Base-by-base conservation (phyloP, 2,113 vertebrate genomes). In the Noturus placidus region DNA sequence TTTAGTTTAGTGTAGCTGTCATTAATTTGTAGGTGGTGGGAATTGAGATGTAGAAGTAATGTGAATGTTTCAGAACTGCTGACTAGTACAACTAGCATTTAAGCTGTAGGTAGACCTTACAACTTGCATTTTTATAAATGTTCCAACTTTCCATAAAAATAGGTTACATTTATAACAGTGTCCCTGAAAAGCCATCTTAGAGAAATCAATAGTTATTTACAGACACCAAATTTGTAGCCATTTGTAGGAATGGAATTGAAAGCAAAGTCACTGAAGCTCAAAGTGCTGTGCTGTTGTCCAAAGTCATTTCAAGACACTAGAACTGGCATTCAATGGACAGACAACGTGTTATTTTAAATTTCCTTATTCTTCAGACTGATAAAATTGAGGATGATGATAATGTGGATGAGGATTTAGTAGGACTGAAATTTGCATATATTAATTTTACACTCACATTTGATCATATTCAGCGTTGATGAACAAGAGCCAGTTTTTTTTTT, bases 191-290 rank as follows among this genome's bases (percentile, higher is more conserved):
- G 54, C 78, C n/a, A 35, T 80, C 54, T 57, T 61, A 27, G 20
- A 82, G 57, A 82, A 82, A 82, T 82, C 79, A 42, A 82, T 82
- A 82, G 79, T 82, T 61, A 82, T 82, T 79, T 61, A 82, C 33
- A 82, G 79, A 61, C 79, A 81, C 52, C 57, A 82, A 61, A 82
- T 61, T 82, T 82, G 79, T 27, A 42, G 56, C 56, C 79, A 82
- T 81, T 81, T 81, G 56, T 81, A 25, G 33, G 54, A 81, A 61
- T 27, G 56, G 20, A 27, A 82, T 82, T 61, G 57, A 82, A 82
- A 35, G 17, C 4, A 57, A 80, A 61, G 56, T 61, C 33, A 82
- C 33, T 82, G 79, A 15, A 82, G 33, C 57, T 38, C 74, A 42
- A 80, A 54, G 27, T 78, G 50, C 50, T 78, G 27, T 78, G 50